These are phyloP conservation scores for Agriotes lineatus DNA, from an alignment of 2,888 invertebrate genomes.

Conservation along the genomic window DNA sequence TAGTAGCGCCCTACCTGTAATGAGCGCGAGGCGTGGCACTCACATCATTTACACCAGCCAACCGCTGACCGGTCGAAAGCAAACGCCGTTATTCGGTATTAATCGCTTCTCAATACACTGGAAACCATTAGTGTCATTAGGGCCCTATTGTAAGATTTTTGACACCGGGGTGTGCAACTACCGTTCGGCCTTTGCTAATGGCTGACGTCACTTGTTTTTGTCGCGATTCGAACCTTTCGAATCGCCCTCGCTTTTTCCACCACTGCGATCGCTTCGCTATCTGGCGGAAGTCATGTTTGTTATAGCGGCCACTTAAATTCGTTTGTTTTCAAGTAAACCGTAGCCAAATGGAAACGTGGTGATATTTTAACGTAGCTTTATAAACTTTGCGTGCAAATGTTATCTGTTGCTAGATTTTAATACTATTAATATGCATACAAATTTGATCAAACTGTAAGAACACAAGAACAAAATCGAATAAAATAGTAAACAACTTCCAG, in stretches of 20 bases:
- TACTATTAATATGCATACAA: no score
- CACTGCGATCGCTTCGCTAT: no score
- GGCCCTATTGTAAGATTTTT: conserved; percentile 53
- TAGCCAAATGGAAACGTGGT: no score
- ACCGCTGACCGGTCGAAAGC: conserved; percentile 63
- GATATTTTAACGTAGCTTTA: no score
- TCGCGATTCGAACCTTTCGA: neutral
- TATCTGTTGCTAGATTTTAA: no score
- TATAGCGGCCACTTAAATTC: no score
- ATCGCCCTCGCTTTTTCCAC: neutral
- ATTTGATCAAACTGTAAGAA: no score
- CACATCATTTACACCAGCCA: conserved; percentile 66
- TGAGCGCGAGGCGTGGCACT: conserved; percentile 65
- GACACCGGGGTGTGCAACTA: conserved; percentile 53
- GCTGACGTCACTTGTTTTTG: conserved; percentile 30
- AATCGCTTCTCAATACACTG: conserved; percentile 64
- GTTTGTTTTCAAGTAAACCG: no score
- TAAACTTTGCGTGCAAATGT: no score
- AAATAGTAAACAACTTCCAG: no score
- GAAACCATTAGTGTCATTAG: conserved; percentile 61
- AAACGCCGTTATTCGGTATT: conserved; percentile 55
- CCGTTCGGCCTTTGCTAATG: conserved; percentile 26
- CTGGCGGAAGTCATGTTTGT: no score
- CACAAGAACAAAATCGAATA: no score
- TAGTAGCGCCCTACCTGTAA: conserved; percentile 66